Evolutionary conservation across 2,888 invertebrate genomes (phyloP).

Genomic region (Eilema sororculum): DNA sequence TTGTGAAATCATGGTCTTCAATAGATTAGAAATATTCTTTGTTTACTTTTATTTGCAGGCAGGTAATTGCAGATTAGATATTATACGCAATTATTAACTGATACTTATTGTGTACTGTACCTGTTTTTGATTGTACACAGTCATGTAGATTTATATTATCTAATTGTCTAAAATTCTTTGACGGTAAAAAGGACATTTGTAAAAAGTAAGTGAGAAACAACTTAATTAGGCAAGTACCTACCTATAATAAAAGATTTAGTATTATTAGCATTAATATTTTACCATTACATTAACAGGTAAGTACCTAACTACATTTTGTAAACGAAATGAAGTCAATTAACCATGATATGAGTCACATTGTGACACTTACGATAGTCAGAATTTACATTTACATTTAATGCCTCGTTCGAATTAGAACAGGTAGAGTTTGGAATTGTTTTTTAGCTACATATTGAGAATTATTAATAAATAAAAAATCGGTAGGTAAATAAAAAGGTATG

Average conservation of each 20-base stretch:
- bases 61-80: constrained; percentile 12
- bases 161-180: neutral
- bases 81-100: neutral
- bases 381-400: neutral
- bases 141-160: too few species aligned
- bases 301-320: constrained; percentile 1
- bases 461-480: too few species aligned
- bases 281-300: neutral
- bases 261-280: neutral
- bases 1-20: constrained; percentile 42
- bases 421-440: neutral
- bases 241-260: neutral
- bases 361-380: too few species aligned
- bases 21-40: constrained; percentile 22
- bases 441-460: too few species aligned
- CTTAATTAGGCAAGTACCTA: neutral
- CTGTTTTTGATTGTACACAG: neutral
- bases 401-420: neutral
- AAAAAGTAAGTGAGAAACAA: neutral
- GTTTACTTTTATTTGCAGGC: constrained; percentile 19
- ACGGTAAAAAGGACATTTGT: neutral
- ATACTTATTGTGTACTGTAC: neutral
- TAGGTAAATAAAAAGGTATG: too few species aligned
- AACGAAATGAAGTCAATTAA: neutral
- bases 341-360: neutral